phyloP scores from a whole-genome alignment of 1,140 invertebrate species.

The Mamestra configurata region DNA sequence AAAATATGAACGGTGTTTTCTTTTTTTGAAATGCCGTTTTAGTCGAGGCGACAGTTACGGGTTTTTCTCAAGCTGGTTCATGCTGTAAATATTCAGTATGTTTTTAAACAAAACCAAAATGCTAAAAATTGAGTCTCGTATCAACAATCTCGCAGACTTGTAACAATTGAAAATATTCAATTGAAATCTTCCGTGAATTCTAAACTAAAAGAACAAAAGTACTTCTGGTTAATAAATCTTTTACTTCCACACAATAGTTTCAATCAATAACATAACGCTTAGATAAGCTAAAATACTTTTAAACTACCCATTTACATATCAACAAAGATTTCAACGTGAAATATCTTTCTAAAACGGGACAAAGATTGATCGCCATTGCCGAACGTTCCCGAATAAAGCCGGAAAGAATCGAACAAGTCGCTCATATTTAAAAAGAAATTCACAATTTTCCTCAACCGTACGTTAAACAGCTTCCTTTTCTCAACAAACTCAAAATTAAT shows the following conservation, averaged over 20 bases:
- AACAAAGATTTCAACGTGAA: slow-evolving; percentile 25
- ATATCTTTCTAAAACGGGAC: slow-evolving; percentile 25
- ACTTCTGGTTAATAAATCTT: neutral
- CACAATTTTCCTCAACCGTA: neutral
- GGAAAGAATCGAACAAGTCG: neutral
- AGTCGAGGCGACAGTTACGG: neutral
- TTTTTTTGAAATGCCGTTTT: neutral
- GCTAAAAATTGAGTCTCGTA: too few relatives aligned
- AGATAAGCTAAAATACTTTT: neutral
- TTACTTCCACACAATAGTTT: neutral
- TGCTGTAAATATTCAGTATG: too few relatives aligned
- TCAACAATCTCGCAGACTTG: too few relatives aligned
- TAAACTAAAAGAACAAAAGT: too few relatives aligned
- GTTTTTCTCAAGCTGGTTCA: neutral
- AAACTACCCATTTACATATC: slow-evolving; percentile 6
- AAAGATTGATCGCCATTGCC: slow-evolving; percentile 22
- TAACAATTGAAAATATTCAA: too few relatives aligned
- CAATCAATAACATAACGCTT: neutral
- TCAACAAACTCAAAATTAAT: slow-evolving; percentile 7
- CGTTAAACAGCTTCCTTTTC: slow-evolving; percentile 5
- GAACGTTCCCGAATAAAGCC: neutral
- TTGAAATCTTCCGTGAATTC: too few relatives aligned
- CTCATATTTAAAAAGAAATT: slow-evolving; percentile 31
- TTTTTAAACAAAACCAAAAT: too few relatives aligned
- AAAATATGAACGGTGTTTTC: neutral